Conservation (phyloP, 2,888 invertebrate genomes). For the Pristionchus japonicus region DNA sequence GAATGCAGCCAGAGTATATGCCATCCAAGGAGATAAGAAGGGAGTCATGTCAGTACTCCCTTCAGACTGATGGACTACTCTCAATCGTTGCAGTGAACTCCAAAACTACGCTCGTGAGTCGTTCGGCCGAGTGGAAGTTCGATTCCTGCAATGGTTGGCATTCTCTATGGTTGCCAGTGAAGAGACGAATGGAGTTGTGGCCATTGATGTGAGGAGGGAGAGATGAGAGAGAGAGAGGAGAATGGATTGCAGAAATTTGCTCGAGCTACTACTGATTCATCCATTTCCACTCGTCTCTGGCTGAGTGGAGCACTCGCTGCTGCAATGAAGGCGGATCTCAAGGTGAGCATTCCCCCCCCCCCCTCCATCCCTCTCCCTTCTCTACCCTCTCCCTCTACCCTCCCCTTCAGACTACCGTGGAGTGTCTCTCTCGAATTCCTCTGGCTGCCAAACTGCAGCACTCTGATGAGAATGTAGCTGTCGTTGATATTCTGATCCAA, state of each 20-base stretch:
- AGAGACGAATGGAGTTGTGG: neutral
- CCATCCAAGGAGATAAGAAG: conserved; percentile 22
- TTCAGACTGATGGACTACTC: neutral
- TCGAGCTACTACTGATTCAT: neutral
- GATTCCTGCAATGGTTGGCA: conserved; percentile 30
- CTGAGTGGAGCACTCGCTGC: conserved; percentile 8
- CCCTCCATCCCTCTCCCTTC: neutral
- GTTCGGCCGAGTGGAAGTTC: conserved; percentile 14
- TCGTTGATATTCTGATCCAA: neutral
- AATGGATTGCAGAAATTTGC: neutral
- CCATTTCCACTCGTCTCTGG: neutral
- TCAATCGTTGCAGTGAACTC: neutral
- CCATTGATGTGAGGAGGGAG: neutral
- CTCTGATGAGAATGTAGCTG: neutral
- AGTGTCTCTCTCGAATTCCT: conserved; percentile 17
- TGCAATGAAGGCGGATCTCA: neutral
- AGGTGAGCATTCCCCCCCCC: neutral
- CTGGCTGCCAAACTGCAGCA: neutral
- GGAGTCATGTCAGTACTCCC: conserved; percentile 39
- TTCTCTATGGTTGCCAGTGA: conserved; percentile 8
- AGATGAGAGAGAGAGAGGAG: neutral
- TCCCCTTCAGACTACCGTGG: neutral
- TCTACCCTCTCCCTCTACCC: neutral
- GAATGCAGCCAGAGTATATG: conserved; percentile 22
- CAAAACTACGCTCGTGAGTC: neutral